phyloP scores from a whole-genome alignment of 1,140 invertebrate species.

The Uloborus diversus region DNA sequence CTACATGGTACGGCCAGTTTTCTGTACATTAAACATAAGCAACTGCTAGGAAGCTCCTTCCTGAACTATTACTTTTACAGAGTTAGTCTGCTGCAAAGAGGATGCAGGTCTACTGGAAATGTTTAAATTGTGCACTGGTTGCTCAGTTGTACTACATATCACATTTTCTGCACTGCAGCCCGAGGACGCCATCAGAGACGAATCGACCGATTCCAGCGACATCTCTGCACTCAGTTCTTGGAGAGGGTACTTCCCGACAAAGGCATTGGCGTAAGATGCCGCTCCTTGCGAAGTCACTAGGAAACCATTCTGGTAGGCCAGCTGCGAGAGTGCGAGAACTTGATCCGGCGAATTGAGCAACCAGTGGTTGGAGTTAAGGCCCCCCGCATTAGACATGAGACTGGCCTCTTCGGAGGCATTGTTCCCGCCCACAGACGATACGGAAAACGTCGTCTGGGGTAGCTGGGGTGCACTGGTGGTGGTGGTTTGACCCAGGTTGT shows the following conservation, averaged over 20 bases:
- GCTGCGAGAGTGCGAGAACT: slow-evolving; percentile 33
- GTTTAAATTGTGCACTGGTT: slow-evolving; percentile 45
- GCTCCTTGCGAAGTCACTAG: slow-evolving; percentile 23
- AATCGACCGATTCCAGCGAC: slow-evolving; percentile 3
- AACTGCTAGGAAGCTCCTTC: slow-evolving; percentile 58
- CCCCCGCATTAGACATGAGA: slow-evolving; percentile 18
- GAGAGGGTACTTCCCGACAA: slow-evolving; percentile 42
- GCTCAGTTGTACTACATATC: slow-evolving; percentile 30
- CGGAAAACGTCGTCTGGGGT: slow-evolving; percentile 2
- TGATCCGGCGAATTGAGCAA: slow-evolving; percentile 47
- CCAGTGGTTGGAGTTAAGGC: slow-evolving; percentile 39
- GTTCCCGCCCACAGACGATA: neutral
- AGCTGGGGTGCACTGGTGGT: slow-evolving; percentile 17
- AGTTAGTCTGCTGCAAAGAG: slow-evolving; percentile 44
- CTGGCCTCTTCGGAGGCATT: slow-evolving; percentile 15
- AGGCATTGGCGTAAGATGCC: slow-evolving; percentile 30
- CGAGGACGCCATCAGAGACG: neutral
- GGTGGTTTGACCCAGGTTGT: slow-evolving; percentile 35
- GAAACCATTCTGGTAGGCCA: slow-evolving; percentile 51
- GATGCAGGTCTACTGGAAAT: slow-evolving; percentile 43
- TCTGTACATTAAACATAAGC: slow-evolving; percentile 51
- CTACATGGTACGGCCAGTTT: slow-evolving; percentile 41
- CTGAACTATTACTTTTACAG: slow-evolving; percentile 51
- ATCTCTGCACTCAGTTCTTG: slow-evolving; percentile 23
- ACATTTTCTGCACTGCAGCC: slow-evolving; percentile 31